Percentiles rank a stretch among this genome's conserved stretches.
Evolutionary conservation across 2,797 vertebrate species (phyloP).

Genomic region (Poeciliopsis gracilis): DNA sequence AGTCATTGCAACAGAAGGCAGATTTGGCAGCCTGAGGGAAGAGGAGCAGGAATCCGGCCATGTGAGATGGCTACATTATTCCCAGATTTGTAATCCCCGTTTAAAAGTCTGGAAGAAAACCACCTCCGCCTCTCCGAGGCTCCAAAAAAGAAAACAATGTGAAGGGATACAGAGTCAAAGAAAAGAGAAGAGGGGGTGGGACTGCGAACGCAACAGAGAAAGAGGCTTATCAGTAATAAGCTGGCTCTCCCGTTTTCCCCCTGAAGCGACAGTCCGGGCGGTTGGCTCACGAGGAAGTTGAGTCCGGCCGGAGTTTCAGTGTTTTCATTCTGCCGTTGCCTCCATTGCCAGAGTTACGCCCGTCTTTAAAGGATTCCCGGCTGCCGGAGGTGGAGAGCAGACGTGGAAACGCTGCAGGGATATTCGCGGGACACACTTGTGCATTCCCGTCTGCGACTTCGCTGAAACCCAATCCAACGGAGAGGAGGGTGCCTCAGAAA

Average conservation of each 20-base stretch:
- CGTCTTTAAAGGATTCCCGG: constrained; percentile 15
- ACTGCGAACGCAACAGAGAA: constrained; percentile 55
- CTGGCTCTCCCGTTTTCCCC: constrained; percentile 29
- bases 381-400: constrained; percentile 55
- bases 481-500: constrained; percentile 57
- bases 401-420: constrained; percentile 57
- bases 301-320: constrained; percentile 33
- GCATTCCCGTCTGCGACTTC: constrained; percentile 78
- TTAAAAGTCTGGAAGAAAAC: constrained; percentile 53
- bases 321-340: constrained; percentile 28
- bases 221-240: constrained; percentile 76
- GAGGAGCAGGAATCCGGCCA: constrained; percentile 21
- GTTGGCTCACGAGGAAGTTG: constrained; percentile 53
- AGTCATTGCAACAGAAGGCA: constrained; percentile 13
- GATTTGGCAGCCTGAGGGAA: constrained; percentile 14
- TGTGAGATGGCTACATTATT: constrained; percentile 59
- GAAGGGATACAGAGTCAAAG: constrained; percentile 65
- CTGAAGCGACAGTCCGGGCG: constrained; percentile 45
- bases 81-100: constrained; percentile 68
- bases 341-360: constrained; percentile 40
- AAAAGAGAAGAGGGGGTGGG: constrained; percentile 49
- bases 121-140: constrained; percentile 19
- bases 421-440: constrained; percentile 79
- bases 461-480: constrained; percentile 76
- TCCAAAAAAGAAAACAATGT: constrained; percentile 63